Conservation (phyloP, 2,113 vertebrate species). For the Hippocampus abdominalis region DNA sequence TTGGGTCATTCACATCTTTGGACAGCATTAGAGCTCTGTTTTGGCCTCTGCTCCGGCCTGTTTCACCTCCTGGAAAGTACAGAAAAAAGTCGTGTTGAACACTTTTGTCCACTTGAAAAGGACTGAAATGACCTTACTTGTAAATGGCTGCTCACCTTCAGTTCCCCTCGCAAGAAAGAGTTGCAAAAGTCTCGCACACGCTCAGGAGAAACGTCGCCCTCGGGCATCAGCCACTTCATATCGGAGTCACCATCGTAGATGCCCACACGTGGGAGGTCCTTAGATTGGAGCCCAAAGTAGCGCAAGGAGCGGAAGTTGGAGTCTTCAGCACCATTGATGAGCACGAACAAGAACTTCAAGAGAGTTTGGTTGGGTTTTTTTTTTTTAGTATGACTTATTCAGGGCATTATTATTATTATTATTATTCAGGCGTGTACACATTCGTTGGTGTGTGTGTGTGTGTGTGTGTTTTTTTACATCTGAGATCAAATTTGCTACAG, state of each 20-base stretch:
- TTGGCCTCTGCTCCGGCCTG: slow-evolving; percentile 53
- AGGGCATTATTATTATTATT: too few species aligned
- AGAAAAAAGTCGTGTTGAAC: background rate
- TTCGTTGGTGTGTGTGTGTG: too few species aligned
- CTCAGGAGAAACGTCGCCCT: slow-evolving; percentile 70
- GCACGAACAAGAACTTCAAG: slow-evolving; percentile 86
- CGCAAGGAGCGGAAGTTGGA: slow-evolving; percentile 72
- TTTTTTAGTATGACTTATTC: background rate
- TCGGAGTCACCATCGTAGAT: slow-evolving; percentile 78
- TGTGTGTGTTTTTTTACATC: too few species aligned
- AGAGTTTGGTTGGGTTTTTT: slow-evolving; percentile 1
- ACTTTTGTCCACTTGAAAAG: too few species aligned
- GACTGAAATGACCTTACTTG: background rate
- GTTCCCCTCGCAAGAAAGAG: slow-evolving; percentile 72
- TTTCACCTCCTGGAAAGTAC: slow-evolving; percentile 56
- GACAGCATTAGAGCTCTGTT: slow-evolving; percentile 62
- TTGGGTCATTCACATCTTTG: slow-evolving; percentile 10
- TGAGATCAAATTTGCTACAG: too few species aligned
- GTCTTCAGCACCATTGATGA: slow-evolving; percentile 76
- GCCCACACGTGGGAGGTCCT: slow-evolving; percentile 83
- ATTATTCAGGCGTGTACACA: too few species aligned
- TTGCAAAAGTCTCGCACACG: slow-evolving; percentile 77
- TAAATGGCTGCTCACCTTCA: slow-evolving; percentile 66
- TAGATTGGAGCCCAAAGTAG: slow-evolving; percentile 80
- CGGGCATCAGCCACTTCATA: slow-evolving; percentile 72